Base-by-base conservation (phyloP, 2,797 vertebrate species). In the Enteromius argenteus region DNA sequence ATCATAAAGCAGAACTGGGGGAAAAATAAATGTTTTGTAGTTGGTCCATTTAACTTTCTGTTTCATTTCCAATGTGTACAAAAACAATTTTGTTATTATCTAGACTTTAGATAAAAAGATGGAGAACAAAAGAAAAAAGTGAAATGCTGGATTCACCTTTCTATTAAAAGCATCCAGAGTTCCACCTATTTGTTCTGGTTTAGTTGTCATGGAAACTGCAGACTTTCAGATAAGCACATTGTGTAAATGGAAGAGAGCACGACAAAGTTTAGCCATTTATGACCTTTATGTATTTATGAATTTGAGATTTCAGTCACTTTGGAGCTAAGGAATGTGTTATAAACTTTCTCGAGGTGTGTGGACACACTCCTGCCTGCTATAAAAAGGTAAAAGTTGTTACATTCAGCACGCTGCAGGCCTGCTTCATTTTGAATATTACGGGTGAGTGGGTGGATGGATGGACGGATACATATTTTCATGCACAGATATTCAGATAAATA, bases 271-370 rank as follows among this genome's bases (percentile, higher is more conserved):
- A 80, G 82, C 82, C 85, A 87, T 87, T 89, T 87, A 87, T 87
- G 86, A 86, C 86, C 84, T 87, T 87, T 89, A 85, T 89, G 86
- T 87, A 89, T 89, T 89, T 87, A 86, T 86, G 79, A 86, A 83
- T 85, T 83, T 78, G 44, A 49, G 79, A 53, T 56, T 67, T 68
- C 2, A 13, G 6, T 67, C 9, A 51, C 71, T 80, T 42, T 84
- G 64, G 81, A 44, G 69, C 39, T 27, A 37, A 81, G 49, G 37
- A 66, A 37, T 15, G 66, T 60, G 67, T 76, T 78, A 49, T 58
- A 53, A 75, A 80, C 64, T 69, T 80, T 68, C 62, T 62, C 3
- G 3, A 72, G 39, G 42, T 17, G 69, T 19, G 42, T 15, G 21
- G 14, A 23, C 62, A 69, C 53, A 42, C 11, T n/a, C 56, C 35